Evolutionary conservation across 2,797 vertebrate species (phyloP).

Genomic region (Ceryle rudis): DNA sequence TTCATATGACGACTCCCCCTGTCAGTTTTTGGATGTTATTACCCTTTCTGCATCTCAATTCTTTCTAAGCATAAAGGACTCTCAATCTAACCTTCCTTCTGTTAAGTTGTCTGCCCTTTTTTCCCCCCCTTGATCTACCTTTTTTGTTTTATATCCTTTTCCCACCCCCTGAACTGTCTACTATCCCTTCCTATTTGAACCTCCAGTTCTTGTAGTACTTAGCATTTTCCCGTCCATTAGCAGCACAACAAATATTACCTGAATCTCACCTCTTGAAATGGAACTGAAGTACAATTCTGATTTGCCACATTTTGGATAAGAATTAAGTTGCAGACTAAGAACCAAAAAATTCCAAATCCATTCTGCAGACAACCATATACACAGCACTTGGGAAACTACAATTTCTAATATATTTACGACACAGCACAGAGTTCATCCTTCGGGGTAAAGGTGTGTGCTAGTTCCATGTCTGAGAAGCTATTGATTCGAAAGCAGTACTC

Average conservation of each 20-base stretch:
- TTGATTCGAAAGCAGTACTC: neutral
- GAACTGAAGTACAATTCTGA: too few relatives aligned
- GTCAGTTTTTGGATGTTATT: neutral
- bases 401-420: neutral
- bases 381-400: neutral
- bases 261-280: too few relatives aligned
- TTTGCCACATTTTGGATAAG: too few relatives aligned
- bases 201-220: neutral
- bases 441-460: neutral
- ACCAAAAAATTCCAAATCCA: too few relatives aligned
- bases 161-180: neutral
- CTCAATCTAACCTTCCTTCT: neutral
- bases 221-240: neutral
- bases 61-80: neutral
- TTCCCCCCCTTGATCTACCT: neutral
- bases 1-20: neutral
- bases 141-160: neutral
- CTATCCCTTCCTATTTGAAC: neutral
- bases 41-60: neutral
- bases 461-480: neutral
- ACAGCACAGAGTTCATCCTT: neutral
- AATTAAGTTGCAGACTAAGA: too few relatives aligned
- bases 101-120: neutral
- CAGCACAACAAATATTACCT: too few relatives aligned
- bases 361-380: neutral